Evolutionary conservation across 2,888 invertebrate genomes (phyloP), one percentile per base, ranked within the genome.

Genomic region (Meghimatium bilineatum): DNA sequence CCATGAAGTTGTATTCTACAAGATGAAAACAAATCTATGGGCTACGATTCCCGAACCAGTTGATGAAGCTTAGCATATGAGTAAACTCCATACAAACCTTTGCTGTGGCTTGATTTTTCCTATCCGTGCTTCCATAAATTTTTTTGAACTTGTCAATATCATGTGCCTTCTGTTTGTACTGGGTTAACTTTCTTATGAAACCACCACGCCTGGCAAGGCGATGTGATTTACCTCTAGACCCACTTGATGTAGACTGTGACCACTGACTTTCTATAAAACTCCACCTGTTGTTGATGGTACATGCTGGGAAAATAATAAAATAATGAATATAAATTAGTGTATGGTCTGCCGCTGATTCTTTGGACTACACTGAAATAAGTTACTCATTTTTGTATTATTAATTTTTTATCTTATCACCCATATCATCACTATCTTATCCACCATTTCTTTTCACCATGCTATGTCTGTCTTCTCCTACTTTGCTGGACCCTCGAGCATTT

Each of bases 231-330:
- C 90, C 87, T 79, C 89, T 89, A 34, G 87, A 85, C 20, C 88
- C 87, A 56, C 89, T 89, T 95, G 93, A 26, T 14, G 69, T 32
- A 10, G 84, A 49, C 20, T 75, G 95, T 92, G 91, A 95, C 91
- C 94, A 95, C 93, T 96, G 96, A 84, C 97, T 97, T 88, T 97
- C 96, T 91, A 98, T 96, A 95, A 97, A 98, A 93, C 97, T 97
- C 97, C 97, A 98, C 84, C 97, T 95, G 80, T 95, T 95, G 44
- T 95, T 89, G 32, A 84, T 56, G 49, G 38, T 60, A 49, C 60
- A 71, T 2, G 60, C 78, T 79, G 83, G 49, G 52, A 71, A 36
- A 75, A 17, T 44, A 32, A 8, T 1, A 34, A 8, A 67, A 66
- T 26, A 66, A n/a, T 29, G 26, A 66, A 29, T 66, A 44, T 56